Percentiles rank a stretch among this genome's conserved stretches.
Evolutionary conservation across 2,797 vertebrate species (phyloP).

Genomic region (Myoxocephalus aenaeus): DNA sequence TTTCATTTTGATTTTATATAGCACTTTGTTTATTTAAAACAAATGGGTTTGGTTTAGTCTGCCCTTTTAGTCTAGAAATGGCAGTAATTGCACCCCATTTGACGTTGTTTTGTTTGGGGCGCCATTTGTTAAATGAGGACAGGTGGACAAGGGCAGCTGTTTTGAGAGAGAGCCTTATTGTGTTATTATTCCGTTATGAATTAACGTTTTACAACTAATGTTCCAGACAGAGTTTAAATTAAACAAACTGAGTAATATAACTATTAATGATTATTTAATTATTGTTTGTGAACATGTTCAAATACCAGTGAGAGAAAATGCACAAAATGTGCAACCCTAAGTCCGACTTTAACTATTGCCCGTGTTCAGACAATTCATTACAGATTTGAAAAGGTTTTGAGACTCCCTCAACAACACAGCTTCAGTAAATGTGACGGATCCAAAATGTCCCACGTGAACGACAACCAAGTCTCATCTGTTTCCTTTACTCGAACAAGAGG

Average conservation of each 20-base stretch:
- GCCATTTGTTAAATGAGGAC: neutral
- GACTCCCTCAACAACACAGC: neutral
- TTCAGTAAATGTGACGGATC: constrained; percentile 31
- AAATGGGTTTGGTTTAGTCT: neutral
- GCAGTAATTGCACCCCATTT: neutral
- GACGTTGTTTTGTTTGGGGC: neutral
- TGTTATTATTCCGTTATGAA: neutral
- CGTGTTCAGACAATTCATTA: neutral
- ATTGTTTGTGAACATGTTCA: neutral
- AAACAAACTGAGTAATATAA: neutral
- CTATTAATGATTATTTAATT: neutral
- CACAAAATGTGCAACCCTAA: neutral
- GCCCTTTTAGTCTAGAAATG: neutral
- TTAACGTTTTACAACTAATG: neutral
- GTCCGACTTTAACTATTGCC: neutral
- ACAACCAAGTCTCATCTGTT: constrained; percentile 14
- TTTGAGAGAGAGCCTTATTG: neutral
- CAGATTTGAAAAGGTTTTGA: constrained; percentile 23
- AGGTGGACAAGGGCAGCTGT: neutral
- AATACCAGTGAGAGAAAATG: neutral
- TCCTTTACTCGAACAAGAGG: constrained; percentile 34
- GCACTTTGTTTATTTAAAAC: neutral
- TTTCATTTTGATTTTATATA: neutral
- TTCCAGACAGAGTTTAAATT: neutral
- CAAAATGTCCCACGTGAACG: constrained; percentile 42